These are phyloP conservation scores for Hirtodrosophila confusa DNA, from an alignment of 2,888 invertebrate genomes.

Conservation along the genomic window DNA sequence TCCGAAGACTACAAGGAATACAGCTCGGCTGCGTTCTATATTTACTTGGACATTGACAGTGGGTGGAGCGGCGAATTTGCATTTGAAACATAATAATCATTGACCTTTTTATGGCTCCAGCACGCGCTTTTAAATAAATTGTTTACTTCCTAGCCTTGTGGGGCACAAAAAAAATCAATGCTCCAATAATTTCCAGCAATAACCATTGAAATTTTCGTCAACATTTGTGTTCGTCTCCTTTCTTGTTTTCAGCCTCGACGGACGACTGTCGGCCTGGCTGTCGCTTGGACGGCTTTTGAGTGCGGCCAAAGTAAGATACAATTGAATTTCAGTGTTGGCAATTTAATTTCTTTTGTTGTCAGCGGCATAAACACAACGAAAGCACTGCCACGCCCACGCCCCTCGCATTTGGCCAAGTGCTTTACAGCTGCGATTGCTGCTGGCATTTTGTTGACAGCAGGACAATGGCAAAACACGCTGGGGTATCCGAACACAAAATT, in stretches of 20 bases:
- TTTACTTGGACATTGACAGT: constrained; percentile 41
- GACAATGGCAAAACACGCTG: constrained; percentile 73
- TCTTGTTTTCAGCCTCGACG: constrained; percentile 2
- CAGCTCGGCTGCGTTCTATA: constrained; percentile 25
- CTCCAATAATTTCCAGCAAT: constrained; percentile 65
- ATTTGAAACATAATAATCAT: constrained; percentile 66
- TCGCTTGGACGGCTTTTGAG: constrained; percentile 54
- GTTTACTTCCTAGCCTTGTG: constrained; percentile 63
- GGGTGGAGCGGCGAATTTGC: constrained; percentile 36
- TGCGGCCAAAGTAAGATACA: constrained; percentile 55
- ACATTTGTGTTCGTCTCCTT: constrained; percentile 15
- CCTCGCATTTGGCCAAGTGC: constrained; percentile 38
- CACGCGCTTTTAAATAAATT: constrained; percentile 72
- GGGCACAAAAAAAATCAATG: constrained; percentile 58
- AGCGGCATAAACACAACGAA: constrained; percentile 69
- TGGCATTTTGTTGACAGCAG: constrained; percentile 71
- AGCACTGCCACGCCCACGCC: constrained; percentile 29
- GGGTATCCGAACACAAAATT: constrained; percentile 79
- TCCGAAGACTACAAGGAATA: constrained; percentile 9
- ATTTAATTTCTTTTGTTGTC: constrained; percentile 79
- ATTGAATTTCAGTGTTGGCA: constrained; percentile 77
- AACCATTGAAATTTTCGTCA: constrained; percentile 58
- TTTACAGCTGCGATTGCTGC: constrained; percentile 57
- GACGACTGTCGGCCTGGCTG: constrained; percentile 1
- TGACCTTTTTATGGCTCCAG: constrained; percentile 71